Conservation (phyloP, 2,797 vertebrate species). For the Danionella dracula region DNA sequence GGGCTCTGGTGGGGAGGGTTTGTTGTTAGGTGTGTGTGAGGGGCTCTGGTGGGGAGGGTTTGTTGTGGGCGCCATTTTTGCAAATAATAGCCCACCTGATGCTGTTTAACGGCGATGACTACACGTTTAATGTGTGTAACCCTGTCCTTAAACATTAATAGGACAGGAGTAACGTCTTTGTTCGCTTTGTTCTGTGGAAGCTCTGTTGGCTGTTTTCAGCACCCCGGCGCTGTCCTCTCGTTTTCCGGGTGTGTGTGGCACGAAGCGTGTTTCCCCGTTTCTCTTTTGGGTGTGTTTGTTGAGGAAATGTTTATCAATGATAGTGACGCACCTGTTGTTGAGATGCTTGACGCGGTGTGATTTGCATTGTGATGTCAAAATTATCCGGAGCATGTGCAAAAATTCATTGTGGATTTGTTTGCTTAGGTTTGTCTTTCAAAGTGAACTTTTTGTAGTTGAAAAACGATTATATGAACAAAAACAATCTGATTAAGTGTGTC, state of each 20-base stretch:
- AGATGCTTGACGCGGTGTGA: not conserved
- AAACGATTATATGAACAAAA: too few species aligned
- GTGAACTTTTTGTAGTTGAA: too few species aligned
- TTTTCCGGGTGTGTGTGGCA: not conserved
- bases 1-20: too few species aligned
- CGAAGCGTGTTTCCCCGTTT: too few species aligned
- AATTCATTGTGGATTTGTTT: too few species aligned
- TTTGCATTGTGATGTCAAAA: not conserved
- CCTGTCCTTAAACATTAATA: slow-evolving; percentile 60
- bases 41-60: too few species aligned
- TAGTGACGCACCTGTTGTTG: not conserved
- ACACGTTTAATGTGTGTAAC: slow-evolving; percentile 26
- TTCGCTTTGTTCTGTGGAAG: too few species aligned
- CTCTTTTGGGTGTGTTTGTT: too few species aligned
- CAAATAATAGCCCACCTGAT: slow-evolving; percentile 30
- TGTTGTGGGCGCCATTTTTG: slow-evolving; percentile 79
- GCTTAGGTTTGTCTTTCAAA: too few species aligned
- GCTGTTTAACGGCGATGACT: slow-evolving; percentile 34
- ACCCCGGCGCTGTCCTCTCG: slow-evolving; percentile 68
- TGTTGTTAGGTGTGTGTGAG: too few species aligned
- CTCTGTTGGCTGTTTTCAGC: slow-evolving; percentile 59
- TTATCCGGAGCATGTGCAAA: too few species aligned
- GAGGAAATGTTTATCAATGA: not conserved
- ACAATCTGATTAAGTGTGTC: too few species aligned
- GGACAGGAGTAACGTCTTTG: slow-evolving; percentile 37